Base-by-base conservation (phyloP, 2,888 invertebrate genomes). In the Philaethria dido region DNA sequence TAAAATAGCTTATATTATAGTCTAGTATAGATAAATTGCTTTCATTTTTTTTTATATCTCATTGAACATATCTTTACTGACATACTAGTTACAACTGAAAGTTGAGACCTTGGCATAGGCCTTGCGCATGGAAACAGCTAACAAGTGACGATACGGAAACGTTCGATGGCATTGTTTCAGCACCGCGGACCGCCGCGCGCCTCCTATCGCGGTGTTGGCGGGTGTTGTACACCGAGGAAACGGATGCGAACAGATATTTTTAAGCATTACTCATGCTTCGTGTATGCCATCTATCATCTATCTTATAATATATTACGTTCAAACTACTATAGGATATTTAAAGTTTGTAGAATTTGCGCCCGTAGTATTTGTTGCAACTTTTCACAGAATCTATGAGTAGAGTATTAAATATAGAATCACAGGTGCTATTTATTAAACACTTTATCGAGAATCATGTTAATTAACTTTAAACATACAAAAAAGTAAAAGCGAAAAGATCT, bases 41-140 rank as follows among this genome's bases (percentile, higher is more conserved):
- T n/a, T n/a, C n/a, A n/a, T n/a, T n/a, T n/a, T n/a, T n/a, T n/a
- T n/a, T n/a, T n/a, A n/a, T n/a, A n/a, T n/a, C 4, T 33, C 5
- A 5, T 13, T 47, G 0, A n/a, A 57, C 11, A 42, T 42, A 14
- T 39, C 25, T 42, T 42, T 2, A 9, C 29, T 52, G 2, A 52
- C 11, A 52, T 18, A 16, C 16, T 13, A 13, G 2, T 33, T 52
- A 33, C 3, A 33, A 52, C 29, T 52, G 89, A 91, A 91, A 89
- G 90, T 83, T 76, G 73, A 85, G 89, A 86, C 89, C 91, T 91
- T 90, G 89, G 86, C 91, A 87, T 83, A 89, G 90, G 85, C 89
- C 89, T 90, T 89, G 89, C 80, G 81, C 84, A 86, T 87, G 89
- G 85, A 88, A 86, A 64, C 29, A 33, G 45, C 29, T 60, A 89